Percentiles rank a stretch among this genome's conserved stretches.
Conservation (phyloP, 2,797 vertebrate genomes). For the Chromobotia macracanthus region DNA sequence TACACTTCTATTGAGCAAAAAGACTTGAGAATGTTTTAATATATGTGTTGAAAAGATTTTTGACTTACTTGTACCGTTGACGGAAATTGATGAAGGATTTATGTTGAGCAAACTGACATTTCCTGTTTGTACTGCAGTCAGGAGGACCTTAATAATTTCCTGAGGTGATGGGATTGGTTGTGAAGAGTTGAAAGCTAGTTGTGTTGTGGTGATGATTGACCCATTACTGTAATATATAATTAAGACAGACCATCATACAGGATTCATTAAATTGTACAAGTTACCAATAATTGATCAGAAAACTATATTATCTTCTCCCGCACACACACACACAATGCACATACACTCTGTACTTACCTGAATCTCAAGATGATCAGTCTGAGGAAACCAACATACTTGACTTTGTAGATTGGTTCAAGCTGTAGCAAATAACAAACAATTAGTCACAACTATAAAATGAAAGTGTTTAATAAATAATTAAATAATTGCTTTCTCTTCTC, state of each 20-base stretch:
- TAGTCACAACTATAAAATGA: too few species aligned
- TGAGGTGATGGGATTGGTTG: background rate
- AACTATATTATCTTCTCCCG: too few species aligned
- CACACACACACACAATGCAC: too few species aligned
- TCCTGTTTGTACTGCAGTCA: background rate
- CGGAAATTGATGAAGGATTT: background rate
- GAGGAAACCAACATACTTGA: background rate
- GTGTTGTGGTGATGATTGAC: background rate
- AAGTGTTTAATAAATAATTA: background rate
- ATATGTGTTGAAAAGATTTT: background rate
- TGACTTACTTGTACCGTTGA: slow-evolving; percentile 12
- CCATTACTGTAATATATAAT: background rate
- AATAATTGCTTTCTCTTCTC: background rate
- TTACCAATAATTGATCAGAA: too few species aligned
- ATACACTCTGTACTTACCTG: slow-evolving; percentile 10
- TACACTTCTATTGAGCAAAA: too few species aligned
- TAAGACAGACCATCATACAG: background rate
- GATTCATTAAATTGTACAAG: background rate
- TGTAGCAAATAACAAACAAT: background rate
- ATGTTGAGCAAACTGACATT: background rate
- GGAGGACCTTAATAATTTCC: background rate
- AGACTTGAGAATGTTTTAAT: too few species aligned
- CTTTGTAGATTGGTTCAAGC: slow-evolving; percentile 9
- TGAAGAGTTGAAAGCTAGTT: background rate
- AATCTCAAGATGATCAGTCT: background rate